A percentile compares a stretch with the other conserved stretches of the same genome.
phyloP scores from a whole-genome alignment of 1,140 invertebrate genomes.

The Euwallacea fornicatus region DNA sequence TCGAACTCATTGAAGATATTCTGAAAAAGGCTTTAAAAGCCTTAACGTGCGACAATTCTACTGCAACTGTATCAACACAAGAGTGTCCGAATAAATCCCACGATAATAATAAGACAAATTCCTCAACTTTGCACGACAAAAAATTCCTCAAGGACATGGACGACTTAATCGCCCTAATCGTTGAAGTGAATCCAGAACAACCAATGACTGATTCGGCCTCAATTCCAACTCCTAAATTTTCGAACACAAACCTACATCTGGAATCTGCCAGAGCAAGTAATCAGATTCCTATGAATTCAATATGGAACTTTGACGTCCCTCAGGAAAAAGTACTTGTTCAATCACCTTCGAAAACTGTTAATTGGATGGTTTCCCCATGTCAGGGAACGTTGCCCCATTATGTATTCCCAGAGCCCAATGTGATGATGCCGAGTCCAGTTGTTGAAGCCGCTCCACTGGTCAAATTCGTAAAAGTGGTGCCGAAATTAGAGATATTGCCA shows the following conservation, averaged over 20 bases:
- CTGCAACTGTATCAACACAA: no score
- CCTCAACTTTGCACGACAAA: neutral
- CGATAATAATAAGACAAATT: neutral
- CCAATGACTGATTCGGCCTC: neutral
- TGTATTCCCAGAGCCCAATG: no score
- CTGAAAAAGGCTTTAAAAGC: no score
- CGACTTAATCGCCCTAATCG: constrained; percentile 2
- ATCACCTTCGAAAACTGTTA: neutral
- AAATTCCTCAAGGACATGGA: constrained; percentile 6
- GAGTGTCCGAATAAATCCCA: no score
- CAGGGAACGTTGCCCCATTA: neutral
- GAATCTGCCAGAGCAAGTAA: neutral
- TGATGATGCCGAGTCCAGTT: no score
- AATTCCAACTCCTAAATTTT: no score
- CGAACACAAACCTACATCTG: neutral
- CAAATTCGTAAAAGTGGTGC: neutral
- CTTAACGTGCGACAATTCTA: no score
- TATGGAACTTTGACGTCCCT: neutral
- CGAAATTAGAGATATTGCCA: neutral
- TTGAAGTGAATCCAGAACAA: neutral
- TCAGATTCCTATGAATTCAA: neutral
- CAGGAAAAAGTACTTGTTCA: no score
- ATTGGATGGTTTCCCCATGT: neutral
- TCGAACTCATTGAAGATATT: no score
- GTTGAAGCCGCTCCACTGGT: neutral